Conservation (phyloP, 2,797 vertebrate genomes). For the Tenualosa ilisha region DNA sequence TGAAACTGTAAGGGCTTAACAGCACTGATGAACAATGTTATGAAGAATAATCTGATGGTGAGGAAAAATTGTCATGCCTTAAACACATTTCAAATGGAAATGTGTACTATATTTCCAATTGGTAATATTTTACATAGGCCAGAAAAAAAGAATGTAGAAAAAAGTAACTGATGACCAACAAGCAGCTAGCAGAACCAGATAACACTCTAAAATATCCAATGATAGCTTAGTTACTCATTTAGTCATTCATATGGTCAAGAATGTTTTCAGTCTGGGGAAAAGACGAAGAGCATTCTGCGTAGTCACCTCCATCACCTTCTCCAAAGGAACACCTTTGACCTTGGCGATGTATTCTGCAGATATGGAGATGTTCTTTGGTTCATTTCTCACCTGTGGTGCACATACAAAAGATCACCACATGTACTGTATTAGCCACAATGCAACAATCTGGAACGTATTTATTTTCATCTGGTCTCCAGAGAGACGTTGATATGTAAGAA, state of each 20-base stretch:
- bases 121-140: background rate
- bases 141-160: background rate
- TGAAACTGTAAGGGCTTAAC: background rate
- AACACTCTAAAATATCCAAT: background rate
- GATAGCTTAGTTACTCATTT: background rate
- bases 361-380: constrained; percentile 85
- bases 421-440: background rate
- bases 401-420: background rate
- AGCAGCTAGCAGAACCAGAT: background rate
- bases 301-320: constrained; percentile 84
- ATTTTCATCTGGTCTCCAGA: background rate
- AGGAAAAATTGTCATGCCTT: background rate
- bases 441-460: background rate
- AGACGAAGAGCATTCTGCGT: constrained; percentile 86
- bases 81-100: no score
- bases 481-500: background rate
- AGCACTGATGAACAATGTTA: no score
- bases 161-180: background rate
- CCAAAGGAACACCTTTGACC: constrained; percentile 86
- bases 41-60: background rate
- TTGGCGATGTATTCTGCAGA: constrained; percentile 89
- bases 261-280: constrained; percentile 82
- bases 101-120: no score
- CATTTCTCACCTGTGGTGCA: constrained; percentile 87
- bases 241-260: constrained; percentile 32